Evolutionary conservation across 2,113 vertebrate genomes (phyloP).

Genomic region (Irena cyanogastra): DNA sequence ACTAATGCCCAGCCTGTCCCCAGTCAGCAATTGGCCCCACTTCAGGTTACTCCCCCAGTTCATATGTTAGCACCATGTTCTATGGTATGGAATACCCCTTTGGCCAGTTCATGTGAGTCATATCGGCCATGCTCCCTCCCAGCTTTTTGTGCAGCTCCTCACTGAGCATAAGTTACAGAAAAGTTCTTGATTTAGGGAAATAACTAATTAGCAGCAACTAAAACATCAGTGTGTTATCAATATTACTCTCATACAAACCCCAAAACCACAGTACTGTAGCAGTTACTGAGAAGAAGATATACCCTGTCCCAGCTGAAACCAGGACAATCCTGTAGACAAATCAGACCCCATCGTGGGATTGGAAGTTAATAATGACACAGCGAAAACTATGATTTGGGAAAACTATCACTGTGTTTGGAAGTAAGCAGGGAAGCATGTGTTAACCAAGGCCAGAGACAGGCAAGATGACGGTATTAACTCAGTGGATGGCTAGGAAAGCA

Average conservation of each 20-base stretch:
- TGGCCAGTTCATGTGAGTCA: neutral
- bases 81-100: neutral
- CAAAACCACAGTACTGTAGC: neutral
- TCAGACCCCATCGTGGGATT: neutral
- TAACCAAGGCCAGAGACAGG: neutral
- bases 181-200: neutral
- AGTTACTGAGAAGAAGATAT: neutral
- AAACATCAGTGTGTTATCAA: neutral
- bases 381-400: neutral
- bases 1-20: neutral
- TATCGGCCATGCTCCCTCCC: neutral
- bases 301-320: neutral
- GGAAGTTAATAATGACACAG: neutral
- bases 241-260: neutral
- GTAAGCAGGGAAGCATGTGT: neutral
- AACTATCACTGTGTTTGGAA: neutral
- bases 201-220: neutral
- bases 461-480: neutral
- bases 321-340: neutral
- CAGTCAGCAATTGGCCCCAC: neutral
- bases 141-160: neutral
- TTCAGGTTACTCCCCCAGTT: neutral
- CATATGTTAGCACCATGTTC: neutral
- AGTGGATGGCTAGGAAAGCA: neutral
- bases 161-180: neutral